phyloP scores from a whole-genome alignment of 1,140 invertebrate genomes.

The Diplogasteroides magnus region DNA sequence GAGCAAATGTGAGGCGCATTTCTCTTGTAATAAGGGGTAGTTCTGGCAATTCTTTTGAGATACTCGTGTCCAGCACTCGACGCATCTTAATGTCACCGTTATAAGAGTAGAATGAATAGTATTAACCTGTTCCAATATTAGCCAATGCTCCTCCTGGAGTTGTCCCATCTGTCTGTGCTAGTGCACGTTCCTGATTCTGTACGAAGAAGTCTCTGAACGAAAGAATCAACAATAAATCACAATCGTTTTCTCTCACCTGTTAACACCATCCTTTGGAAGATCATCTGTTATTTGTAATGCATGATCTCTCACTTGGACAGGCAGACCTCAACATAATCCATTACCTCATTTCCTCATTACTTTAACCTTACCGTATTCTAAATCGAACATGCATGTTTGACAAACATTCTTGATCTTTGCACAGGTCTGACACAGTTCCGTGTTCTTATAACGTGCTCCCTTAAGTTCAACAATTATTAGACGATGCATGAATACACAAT shows the following conservation, averaged over 20 bases:
- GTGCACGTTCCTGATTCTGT: constrained; percentile 82
- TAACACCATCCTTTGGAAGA: constrained; percentile 91
- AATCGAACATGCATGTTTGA: constrained; percentile 93
- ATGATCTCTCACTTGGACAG: constrained; percentile 79
- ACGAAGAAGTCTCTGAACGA: constrained; percentile 78
- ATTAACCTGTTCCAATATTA: constrained; percentile 57
- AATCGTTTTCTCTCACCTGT: constrained; percentile 64
- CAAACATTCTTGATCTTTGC: constrained; percentile 97
- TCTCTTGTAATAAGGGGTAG: constrained; percentile 94
- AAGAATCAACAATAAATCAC: background rate
- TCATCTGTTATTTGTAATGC: constrained; percentile 90
- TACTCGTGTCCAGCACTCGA: constrained; percentile 12
- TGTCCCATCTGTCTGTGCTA: constrained; percentile 60
- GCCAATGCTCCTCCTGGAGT: constrained; percentile 59
- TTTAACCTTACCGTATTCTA: constrained; percentile 76
- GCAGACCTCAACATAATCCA: constrained; percentile 57
- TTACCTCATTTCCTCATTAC: constrained; percentile 4
- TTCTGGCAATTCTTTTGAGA: constrained; percentile 69
- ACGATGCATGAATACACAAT: background rate
- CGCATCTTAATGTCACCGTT: constrained; percentile 1
- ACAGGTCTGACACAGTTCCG: constrained; percentile 98
- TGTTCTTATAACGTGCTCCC: constrained; percentile 97
- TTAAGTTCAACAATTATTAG: background rate
- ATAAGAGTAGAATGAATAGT: too few relatives aligned
- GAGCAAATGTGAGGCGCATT: constrained; percentile 98